A percentile compares a stretch with the other conserved stretches of the same genome.
phyloP scores from a whole-genome alignment of 2,888 invertebrate species.

The Athalia rosae region DNA sequence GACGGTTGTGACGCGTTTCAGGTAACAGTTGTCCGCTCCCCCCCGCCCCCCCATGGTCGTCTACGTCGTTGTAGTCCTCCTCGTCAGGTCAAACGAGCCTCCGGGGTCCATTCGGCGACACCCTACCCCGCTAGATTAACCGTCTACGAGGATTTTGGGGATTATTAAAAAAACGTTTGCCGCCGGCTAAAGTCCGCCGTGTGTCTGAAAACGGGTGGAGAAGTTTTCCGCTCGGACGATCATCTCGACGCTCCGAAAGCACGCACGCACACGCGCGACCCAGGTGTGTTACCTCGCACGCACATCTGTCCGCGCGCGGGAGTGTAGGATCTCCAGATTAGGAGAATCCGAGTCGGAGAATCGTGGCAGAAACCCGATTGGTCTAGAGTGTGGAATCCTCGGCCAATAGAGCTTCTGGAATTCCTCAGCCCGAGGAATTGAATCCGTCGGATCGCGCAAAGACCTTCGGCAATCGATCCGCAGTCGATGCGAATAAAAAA shows the following conservation, averaged over 20 bases:
- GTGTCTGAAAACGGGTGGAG: neutral
- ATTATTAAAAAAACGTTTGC: conserved; percentile 41
- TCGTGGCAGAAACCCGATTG: neutral
- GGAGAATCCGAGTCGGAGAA: neutral
- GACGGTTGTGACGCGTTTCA: conserved; percentile 43
- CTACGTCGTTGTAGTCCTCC: conserved; percentile 29
- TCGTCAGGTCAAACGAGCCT: conserved; percentile 38
- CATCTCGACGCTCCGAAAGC: neutral
- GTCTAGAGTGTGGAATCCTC: conserved; percentile 2
- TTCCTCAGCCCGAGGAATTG: conserved; percentile 25
- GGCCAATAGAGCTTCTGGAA: conserved; percentile 26
- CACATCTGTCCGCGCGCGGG: neutral
- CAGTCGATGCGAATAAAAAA: conserved; percentile 40
- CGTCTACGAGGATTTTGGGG: conserved; percentile 38
- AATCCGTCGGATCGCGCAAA: conserved; percentile 37
- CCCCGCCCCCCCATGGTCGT: too few relatives aligned
- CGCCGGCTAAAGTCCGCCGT: conserved; percentile 18
- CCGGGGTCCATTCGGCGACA: conserved; percentile 30
- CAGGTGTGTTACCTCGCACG: too few relatives aligned
- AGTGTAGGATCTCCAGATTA: too few relatives aligned
- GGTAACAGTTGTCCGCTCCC: conserved; percentile 38
- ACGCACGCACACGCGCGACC: neutral
- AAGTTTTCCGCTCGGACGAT: neutral
- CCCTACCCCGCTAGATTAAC: conserved; percentile 28
- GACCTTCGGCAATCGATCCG: conserved; percentile 28